These are phyloP conservation scores for Mythimna pallens DNA, from an alignment of 2,888 invertebrate species.

Conservation along the genomic window DNA sequence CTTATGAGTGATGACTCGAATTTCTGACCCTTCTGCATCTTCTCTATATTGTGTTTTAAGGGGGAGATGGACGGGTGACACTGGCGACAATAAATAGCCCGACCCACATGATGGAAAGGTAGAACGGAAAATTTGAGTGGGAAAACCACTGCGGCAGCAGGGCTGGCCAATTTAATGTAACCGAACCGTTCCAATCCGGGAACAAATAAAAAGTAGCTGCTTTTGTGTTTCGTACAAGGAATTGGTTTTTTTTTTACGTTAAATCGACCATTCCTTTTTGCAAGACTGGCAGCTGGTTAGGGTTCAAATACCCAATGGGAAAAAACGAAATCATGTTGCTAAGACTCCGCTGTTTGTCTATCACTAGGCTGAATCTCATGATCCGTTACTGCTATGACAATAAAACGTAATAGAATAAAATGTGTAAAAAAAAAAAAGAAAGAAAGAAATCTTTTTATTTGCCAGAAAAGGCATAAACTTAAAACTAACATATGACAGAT, in stretches of 20 bases:
- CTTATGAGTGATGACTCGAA: no score
- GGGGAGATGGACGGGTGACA: slow-evolving; percentile 17
- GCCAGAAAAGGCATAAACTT: no score
- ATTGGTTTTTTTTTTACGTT: neutral
- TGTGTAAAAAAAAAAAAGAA: no score
- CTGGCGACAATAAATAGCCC: slow-evolving; percentile 63
- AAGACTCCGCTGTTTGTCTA: no score
- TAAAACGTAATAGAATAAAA: no score
- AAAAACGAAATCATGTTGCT: no score
- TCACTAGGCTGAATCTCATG: no score
- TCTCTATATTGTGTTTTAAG: slow-evolving; percentile 2
- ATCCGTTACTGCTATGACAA: no score
- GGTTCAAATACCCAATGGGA: no score
- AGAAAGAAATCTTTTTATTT: no score
- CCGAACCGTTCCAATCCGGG: neutral
- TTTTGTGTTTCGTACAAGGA: slow-evolving; percentile 19
- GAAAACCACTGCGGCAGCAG: slow-evolving; percentile 59
- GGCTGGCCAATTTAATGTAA: slow-evolving; percentile 55
- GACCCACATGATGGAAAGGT: slow-evolving; percentile 67
- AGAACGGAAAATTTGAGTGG: slow-evolving; percentile 72
- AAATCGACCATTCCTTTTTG: neutral
- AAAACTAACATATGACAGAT: no score
- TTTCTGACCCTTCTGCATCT: slow-evolving; percentile 28
- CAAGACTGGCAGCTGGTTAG: neutral
- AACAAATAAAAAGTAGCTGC: slow-evolving; percentile 7